Evolutionary conservation across 2,888 invertebrate genomes (phyloP).

Genomic region (Dendrolimus houi): DNA sequence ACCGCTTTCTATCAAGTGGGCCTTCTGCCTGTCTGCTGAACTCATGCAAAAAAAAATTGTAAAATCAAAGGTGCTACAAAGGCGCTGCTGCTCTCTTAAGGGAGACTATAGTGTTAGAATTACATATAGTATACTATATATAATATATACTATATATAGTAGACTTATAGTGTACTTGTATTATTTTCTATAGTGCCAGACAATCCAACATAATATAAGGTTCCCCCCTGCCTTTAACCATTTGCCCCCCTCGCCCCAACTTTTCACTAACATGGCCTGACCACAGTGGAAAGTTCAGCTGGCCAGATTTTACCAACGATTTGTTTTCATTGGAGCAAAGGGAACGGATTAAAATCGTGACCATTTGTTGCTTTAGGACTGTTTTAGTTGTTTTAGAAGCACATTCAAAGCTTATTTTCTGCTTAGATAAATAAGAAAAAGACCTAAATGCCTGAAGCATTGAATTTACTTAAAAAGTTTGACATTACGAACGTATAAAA

Average conservation of each 20-base stretch:
- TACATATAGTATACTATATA: no score
- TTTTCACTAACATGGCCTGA: not conserved
- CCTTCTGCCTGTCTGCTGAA: no score
- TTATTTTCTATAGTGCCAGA: no score
- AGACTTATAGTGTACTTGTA: no score
- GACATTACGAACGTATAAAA: no score
- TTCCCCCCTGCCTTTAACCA: not conserved
- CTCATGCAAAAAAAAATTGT: no score
- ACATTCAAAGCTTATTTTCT: constrained; percentile 13
- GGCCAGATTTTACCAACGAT: constrained; percentile 16
- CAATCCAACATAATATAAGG: not conserved
- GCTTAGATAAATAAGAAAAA: not conserved
- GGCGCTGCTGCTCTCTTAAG: no score
- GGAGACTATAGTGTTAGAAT: no score
- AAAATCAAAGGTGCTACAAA: no score
- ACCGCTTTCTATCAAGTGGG: no score
- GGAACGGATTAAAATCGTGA: constrained; percentile 13
- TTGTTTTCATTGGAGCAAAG: constrained; percentile 19
- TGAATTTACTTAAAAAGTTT: no score
- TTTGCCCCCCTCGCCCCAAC: not conserved
- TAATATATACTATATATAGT: no score
- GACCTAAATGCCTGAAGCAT: not conserved
- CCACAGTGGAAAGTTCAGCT: constrained; percentile 3
- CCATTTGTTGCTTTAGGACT: constrained; percentile 27
- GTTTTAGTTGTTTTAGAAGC: constrained; percentile 9